phyloP scores from a whole-genome alignment of 2,888 invertebrate genomes.

The Caenorhabditis plicata region DNA sequence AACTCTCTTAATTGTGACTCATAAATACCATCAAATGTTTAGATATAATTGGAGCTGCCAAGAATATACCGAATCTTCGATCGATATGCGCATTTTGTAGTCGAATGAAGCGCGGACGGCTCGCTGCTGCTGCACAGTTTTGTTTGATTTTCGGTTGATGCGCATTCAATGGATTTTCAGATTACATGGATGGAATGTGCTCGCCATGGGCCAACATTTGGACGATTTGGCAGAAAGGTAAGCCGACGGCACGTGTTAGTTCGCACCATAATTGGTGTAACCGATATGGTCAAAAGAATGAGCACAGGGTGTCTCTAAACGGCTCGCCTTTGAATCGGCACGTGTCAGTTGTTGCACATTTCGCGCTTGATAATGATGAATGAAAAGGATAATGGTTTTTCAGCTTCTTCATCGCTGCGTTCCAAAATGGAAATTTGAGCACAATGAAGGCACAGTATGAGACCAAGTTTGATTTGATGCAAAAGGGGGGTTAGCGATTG shows the following conservation, averaged over 20 bases:
- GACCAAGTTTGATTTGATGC: slow-evolving; percentile 74
- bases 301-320: no score
- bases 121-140: slow-evolving; percentile 76
- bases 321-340: no score
- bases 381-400: no score
- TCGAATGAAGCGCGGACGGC: slow-evolving; percentile 74
- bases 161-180: slow-evolving; percentile 1
- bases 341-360: no score
- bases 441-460: slow-evolving; percentile 80
- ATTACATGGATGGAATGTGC: slow-evolving; percentile 79
- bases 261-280: no score
- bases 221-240: slow-evolving; percentile 81
- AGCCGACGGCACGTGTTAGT: no score
- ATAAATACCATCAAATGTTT: slow-evolving; percentile 8
- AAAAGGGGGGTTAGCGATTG: no score
- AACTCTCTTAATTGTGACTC: no score
- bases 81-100: slow-evolving; percentile 77
- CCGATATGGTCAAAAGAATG: no score
- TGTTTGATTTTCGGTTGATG: not conserved
- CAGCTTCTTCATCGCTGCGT: slow-evolving; percentile 77
- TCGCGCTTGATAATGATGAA: no score
- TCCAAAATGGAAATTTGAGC: slow-evolving; percentile 79
- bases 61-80: slow-evolving; percentile 66
- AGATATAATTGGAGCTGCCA: slow-evolving; percentile 71
- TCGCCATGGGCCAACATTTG: slow-evolving; percentile 83